Evolutionary conservation across 2,888 invertebrate species (phyloP), one percentile per base, ranked within the genome.

Genomic region (Liopterus haemorrhoidalis): DNA sequence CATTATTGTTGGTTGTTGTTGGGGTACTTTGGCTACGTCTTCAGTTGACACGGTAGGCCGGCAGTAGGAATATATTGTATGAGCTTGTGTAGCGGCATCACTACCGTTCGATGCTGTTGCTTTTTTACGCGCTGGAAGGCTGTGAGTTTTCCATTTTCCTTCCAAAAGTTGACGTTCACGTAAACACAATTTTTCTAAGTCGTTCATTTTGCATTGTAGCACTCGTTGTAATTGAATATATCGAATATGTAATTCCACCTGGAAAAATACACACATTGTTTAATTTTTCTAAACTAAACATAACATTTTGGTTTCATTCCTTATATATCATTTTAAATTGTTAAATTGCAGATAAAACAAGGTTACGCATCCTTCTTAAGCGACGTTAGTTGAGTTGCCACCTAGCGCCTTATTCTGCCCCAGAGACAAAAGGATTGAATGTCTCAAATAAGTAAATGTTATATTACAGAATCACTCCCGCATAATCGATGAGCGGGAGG

Each of bases 241-340:
- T 49, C 93, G 81, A 76, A 93, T 88, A 65, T 95, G 92, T 1
- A 96, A 75, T 60, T 93, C 91, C 25, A 94, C 81, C 80, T 80
- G 54, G 21, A 59, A 55, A 48, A 47, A 49, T 46, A 48, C 33
- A 38, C n/a, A 11, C 16, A 11, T 16, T 32, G 11, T 18, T 9
- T 21, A 30, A 19, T 19, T 12, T 12, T 30, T 24, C 11, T 21
- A 28, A 9, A 15, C 19, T 4, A 24, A 16, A n/a, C n/a, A n/a
- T n/a, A n/a, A n/a, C n/a, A n/a, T n/a, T n/a, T n/a, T n/a, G n/a
- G n/a, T n/a, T n/a, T n/a, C n/a, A n/a, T n/a, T n/a, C n/a, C n/a
- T n/a, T n/a, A n/a, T n/a, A n/a, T n/a, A n/a, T n/a, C n/a, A n/a
- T n/a, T n/a, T n/a, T n/a, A n/a, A n/a, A n/a, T n/a, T n/a, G n/a